Conservation (phyloP, 2,797 vertebrate species). For the Dermochelys coriacea region DNA sequence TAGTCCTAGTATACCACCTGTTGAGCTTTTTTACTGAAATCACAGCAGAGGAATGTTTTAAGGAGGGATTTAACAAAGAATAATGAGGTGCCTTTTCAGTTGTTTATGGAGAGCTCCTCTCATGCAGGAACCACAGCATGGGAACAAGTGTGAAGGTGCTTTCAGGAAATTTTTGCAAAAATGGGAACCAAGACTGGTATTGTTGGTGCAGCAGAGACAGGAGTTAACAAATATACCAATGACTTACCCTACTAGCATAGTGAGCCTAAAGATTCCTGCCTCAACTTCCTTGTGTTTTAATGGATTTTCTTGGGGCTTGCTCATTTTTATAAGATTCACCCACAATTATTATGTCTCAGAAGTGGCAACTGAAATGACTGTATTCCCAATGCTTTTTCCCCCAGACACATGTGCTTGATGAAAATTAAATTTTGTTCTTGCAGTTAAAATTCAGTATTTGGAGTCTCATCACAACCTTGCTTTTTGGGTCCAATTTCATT, state of each 20-base stretch:
- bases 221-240: not conserved
- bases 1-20: not conserved
- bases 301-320: not conserved
- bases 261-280: not conserved
- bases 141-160: not conserved
- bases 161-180: not conserved
- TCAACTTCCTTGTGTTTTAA: not conserved
- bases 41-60: not conserved
- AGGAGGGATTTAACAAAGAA: not conserved
- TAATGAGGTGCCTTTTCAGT: not conserved
- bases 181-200: not conserved
- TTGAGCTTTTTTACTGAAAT: not conserved
- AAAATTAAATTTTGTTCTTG: not conserved
- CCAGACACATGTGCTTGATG: not conserved
- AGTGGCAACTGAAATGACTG: not conserved
- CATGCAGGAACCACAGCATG: not conserved
- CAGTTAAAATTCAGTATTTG: not conserved
- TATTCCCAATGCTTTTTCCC: not conserved
- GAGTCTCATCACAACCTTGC: not conserved
- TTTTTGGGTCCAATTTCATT: not conserved
- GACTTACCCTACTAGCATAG: not conserved
- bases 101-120: not conserved
- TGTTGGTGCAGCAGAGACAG: not conserved
- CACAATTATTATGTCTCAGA: not conserved
- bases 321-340: not conserved